Conservation (phyloP, 2,113 vertebrate species). For the Datnioides undecimradiatus region DNA sequence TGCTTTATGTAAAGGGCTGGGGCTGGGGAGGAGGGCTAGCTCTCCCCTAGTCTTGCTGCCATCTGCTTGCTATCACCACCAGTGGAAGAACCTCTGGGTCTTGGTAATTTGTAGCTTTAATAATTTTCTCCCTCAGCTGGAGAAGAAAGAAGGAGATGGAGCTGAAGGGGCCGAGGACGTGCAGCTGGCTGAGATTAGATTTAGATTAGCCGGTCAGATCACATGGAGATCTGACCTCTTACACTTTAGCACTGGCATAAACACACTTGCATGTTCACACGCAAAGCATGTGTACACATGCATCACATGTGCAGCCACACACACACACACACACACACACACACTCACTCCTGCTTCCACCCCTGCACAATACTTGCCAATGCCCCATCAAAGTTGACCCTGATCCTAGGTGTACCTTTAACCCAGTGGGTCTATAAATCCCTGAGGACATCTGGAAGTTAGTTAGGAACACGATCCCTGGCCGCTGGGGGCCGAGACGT, state of each 20-base stretch:
- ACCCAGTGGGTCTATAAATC: slow-evolving; percentile 61
- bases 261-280: slow-evolving; percentile 39
- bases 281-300: slow-evolving; percentile 23
- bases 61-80: slow-evolving; percentile 92
- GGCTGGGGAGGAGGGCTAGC: slow-evolving; percentile 47
- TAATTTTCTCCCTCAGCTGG: slow-evolving; percentile 84
- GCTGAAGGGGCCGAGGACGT: slow-evolving; percentile 32
- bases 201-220: slow-evolving; percentile 55
- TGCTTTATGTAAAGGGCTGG: slow-evolving; percentile 78
- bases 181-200: slow-evolving; percentile 80
- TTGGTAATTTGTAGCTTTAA: slow-evolving; percentile 90
- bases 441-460: slow-evolving; percentile 57
- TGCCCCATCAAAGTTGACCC: slow-evolving; percentile 67
- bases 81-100: slow-evolving; percentile 82
- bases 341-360: slow-evolving; percentile 11
- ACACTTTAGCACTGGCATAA: slow-evolving; percentile 40
- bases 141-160: slow-evolving; percentile 44
- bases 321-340: slow-evolving; percentile 13
- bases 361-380: slow-evolving; percentile 32
- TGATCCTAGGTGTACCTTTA: slow-evolving; percentile 37
- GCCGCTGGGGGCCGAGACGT: slow-evolving; percentile 35
- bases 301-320: slow-evolving; percentile 34
- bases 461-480: slow-evolving; percentile 70
- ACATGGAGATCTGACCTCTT: slow-evolving; percentile 46
- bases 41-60: slow-evolving; percentile 81